A percentile compares a stretch with the other conserved stretches of the same genome.
These are phyloP conservation scores for Panurus biarmicus DNA, from an alignment of 2,113 vertebrate species.

Conservation along the genomic window DNA sequence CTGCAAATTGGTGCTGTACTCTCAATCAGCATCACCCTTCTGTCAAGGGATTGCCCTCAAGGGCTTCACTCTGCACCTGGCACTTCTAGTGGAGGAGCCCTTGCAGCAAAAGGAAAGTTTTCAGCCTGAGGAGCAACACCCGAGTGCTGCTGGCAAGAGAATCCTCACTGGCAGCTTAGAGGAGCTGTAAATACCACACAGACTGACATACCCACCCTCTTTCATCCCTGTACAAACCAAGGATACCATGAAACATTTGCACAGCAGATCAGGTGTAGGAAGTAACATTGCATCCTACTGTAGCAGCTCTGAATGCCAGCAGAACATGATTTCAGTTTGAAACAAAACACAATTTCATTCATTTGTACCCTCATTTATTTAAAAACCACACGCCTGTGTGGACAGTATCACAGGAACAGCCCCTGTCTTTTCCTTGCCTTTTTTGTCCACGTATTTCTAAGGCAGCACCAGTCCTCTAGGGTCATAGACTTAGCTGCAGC, in stretches of 20 bases:
- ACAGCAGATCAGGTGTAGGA: background rate
- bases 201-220: background rate
- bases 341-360: background rate
- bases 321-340: background rate
- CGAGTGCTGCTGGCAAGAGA: background rate
- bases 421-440: background rate
- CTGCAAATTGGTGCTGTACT: constrained; percentile 15
- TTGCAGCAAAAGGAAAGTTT: background rate
- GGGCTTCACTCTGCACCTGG: constrained; percentile 14
- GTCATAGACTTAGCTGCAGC: background rate
- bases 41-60: constrained; percentile 19
- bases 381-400: accelerated
- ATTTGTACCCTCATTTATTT: background rate
- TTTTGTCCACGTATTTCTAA: background rate
- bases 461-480: background rate
- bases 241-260: background rate
- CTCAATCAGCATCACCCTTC: background rate
- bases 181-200: background rate
- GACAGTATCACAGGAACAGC: background rate
- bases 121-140: background rate
- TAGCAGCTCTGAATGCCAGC: background rate
- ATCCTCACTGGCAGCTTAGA: background rate
- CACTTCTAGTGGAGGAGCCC: background rate
- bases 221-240: background rate
- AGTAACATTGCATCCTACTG: background rate